Evolutionary conservation across 2,797 vertebrate species (phyloP).

Genomic region (Manis crassicaudata): DNA sequence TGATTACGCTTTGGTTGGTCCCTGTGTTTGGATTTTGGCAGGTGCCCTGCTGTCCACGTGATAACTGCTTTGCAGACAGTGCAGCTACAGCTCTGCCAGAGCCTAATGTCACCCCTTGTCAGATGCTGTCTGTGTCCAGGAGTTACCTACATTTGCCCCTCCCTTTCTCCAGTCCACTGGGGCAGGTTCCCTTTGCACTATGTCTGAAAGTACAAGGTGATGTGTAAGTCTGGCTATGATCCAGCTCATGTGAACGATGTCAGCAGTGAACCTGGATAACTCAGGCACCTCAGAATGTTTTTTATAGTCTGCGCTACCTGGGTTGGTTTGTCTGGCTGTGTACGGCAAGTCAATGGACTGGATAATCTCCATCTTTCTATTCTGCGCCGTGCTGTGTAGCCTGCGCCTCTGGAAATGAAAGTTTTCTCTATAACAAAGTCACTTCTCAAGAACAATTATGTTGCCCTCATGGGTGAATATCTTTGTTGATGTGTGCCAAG

Average conservation of each 20-base stretch:
- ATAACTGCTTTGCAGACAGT: slow-evolving; percentile 7
- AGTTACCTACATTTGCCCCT: background rate
- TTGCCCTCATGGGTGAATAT: background rate
- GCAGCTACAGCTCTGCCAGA: background rate
- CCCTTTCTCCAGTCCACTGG: background rate
- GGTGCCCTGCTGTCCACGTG: background rate
- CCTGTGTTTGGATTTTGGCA: slow-evolving; percentile 52
- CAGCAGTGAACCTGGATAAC: slow-evolving; percentile 11
- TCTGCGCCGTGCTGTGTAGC: slow-evolving; percentile 36
- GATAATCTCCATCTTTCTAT: slow-evolving; percentile 65
- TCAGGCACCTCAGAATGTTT: background rate
- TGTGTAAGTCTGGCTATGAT: slow-evolving; percentile 15
- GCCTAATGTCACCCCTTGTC: slow-evolving; percentile 11
- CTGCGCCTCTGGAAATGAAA: slow-evolving; percentile 62
- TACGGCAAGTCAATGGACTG: slow-evolving; percentile 64
- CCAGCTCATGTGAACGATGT: background rate
- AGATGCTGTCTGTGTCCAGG: background rate
- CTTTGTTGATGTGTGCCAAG: slow-evolving; percentile 42
- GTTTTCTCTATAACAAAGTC: slow-evolving; percentile 69
- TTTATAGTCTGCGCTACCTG: background rate
- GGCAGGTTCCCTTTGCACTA: background rate
- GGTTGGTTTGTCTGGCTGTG: slow-evolving; percentile 57
- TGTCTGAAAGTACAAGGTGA: background rate
- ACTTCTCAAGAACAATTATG: slow-evolving; percentile 61
- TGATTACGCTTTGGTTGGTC: slow-evolving; percentile 52